A percentile compares a stretch with the other conserved stretches of the same genome.
These are phyloP conservation scores for Neodiprion fabricii DNA, from an alignment of 1,140 invertebrate species.

Conservation along the genomic window DNA sequence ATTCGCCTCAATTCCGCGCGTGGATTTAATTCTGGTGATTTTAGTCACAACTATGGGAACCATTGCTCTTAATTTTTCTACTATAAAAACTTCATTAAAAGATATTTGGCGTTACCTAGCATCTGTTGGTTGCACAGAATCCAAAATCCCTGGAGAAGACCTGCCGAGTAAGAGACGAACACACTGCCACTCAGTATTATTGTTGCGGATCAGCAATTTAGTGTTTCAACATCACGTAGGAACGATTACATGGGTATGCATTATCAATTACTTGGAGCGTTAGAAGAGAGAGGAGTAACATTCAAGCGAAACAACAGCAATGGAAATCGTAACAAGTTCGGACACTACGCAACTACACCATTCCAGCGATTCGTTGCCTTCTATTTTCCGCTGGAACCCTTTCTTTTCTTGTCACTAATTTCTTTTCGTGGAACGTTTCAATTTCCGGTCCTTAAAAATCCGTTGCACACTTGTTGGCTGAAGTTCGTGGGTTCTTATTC, in stretches of 20 bases:
- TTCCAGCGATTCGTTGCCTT: too few relatives aligned
- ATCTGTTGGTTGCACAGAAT: conserved; percentile 47
- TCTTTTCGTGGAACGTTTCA: neutral
- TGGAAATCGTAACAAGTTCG: too few relatives aligned
- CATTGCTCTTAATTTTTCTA: too few relatives aligned
- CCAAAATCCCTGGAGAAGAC: conserved; percentile 53
- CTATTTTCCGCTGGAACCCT: too few relatives aligned
- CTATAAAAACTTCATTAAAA: neutral
- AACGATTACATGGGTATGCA: neutral
- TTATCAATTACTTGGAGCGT: neutral
- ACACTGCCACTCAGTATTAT: conserved; percentile 45
- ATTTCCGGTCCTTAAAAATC: too few relatives aligned
- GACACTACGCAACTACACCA: too few relatives aligned
- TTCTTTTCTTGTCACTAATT: too few relatives aligned
- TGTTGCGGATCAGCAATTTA: conserved; percentile 38
- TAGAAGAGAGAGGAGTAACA: neutral
- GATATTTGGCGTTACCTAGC: conserved; percentile 38
- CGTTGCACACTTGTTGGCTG: too few relatives aligned
- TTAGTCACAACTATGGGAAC: too few relatives aligned
- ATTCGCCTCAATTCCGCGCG: neutral
- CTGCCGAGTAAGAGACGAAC: conserved; percentile 48
- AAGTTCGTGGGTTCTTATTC: too few relatives aligned
- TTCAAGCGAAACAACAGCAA: neutral
- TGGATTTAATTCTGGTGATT: too few relatives aligned
- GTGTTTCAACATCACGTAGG: neutral